Base-by-base conservation (phyloP, 37 sponge, comb jelly and placozoan species). In the Spongia lamella region DNA sequence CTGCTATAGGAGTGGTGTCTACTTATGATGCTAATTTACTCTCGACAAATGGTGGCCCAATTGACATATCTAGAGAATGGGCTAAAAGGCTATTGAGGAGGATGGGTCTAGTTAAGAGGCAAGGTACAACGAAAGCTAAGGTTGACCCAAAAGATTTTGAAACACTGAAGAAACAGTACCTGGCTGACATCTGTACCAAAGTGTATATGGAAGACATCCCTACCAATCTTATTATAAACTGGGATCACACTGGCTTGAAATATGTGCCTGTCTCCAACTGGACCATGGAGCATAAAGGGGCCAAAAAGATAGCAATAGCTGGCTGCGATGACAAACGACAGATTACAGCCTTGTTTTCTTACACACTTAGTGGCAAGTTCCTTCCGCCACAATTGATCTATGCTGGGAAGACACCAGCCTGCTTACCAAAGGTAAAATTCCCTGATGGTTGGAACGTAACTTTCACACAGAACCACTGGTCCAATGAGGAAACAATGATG, bases 271-370 rank as follows among this genome's bases (percentile, higher is more conserved):
- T n/a, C n/a, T n/a, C n/a, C n/a, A n/a, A n/a, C n/a, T n/a, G n/a
- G n/a, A n/a, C n/a, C n/a, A n/a, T n/a, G n/a, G n/a, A n/a, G n/a
- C n/a, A n/a, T n/a, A n/a, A n/a, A n/a, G n/a, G n/a, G n/a, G n/a
- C n/a, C n/a, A 59, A 61, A 39, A 9, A 33, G 2, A 62, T 75
- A 9, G 76, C 57, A 14, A 31, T 61, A 3, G 1, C 36, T 61
- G 76, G 76, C 1, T 4, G 24, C 14, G 76, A 61, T 22, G 61
- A 75, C 34, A 75, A 75, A 52, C 57, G 76, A 62, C 76, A 75
- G 38, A 61, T 75, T 29, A 75, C 76, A 1, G 76, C 76, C 19
- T 32, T 61, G 25, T 52, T 75, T 36, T 20, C 49, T 33, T 33
- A 51, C 24, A 62, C 76, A 75, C 35, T 75, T 1, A 62, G 38